Base-by-base conservation (phyloP, 2,113 vertebrate genomes). In the Columbina picui region DNA sequence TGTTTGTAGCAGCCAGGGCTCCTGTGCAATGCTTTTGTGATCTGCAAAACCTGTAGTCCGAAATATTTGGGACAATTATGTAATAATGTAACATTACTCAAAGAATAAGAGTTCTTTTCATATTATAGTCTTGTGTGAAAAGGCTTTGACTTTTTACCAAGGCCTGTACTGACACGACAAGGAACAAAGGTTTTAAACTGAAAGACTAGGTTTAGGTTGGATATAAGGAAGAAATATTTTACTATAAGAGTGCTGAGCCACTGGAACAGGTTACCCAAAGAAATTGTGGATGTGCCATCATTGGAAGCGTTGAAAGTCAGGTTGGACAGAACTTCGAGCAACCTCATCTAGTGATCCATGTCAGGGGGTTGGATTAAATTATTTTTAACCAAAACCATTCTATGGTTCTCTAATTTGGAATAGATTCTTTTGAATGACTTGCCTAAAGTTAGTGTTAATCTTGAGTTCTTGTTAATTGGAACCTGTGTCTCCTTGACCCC, bases 221-320 rank as follows among this genome's bases (percentile, higher is more conserved):
- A 20, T 43, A 8, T 15, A 18, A 39, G 19, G 61, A 45, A 69
- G n/a, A 60, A 23, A 7, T 45, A 5, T 6, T 68, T 38, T 10
- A 9, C 2, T 1, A 1, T 34, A 16, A 43, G 61, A 11, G 6
- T 39, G 5, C 5, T 49, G n/a, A 69, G 21, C 3, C 9, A 3
- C 14, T 60, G 78, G 10, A 2, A 7, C 20, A 32, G 43, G 27
- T 20, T 67, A 6, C 56, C 21, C 29, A 32, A 14, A 43, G 43
- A 43, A 18, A 43, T 1, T 49, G 49, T 69, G 10, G 39, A 3
- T 63, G 25, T 30, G 30, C 21, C 55, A 39, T 53, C 23, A 0
- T 2, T 75, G 53, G 15, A 53, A 53, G 10, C 12, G 8, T 47
- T 34, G 6, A 29, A 53, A 7, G 26, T 9, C 43, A 73, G 13